These are phyloP conservation scores for Tupaia tana DNA, from an alignment of 2,113 vertebrate species.

Conservation along the genomic window DNA sequence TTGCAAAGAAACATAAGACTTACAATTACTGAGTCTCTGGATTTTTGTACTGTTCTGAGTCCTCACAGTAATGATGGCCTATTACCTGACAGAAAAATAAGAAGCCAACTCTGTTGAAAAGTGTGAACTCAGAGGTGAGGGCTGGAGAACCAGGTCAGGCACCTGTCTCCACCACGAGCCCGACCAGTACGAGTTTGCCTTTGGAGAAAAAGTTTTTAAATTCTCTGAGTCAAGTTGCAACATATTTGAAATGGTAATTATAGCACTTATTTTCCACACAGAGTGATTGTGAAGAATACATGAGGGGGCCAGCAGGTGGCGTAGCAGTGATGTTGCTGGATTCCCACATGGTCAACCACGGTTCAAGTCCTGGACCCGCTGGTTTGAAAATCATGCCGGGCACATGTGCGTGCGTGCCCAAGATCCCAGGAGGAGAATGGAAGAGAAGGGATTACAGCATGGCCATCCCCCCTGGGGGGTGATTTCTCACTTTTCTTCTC, in stretches of 20 bases:
- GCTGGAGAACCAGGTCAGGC: neutral
- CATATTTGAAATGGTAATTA: neutral
- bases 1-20: neutral
- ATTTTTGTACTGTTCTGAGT: neutral
- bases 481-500: too few relatives aligned
- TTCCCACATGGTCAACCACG: too few relatives aligned
- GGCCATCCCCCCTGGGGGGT: too few relatives aligned
- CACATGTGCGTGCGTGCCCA: too few relatives aligned
- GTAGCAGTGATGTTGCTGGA: too few relatives aligned
- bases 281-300: neutral
- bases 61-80: neutral
- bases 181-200: neutral
- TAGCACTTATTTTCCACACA: neutral
- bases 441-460: too few relatives aligned
- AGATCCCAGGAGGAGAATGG: too few relatives aligned
- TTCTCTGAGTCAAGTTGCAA: neutral
- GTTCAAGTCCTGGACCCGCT: too few relatives aligned
- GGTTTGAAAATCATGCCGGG: too few relatives aligned
- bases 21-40: neutral
- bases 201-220: neutral
- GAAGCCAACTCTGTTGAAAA: fast-evolving
- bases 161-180: fast-evolving
- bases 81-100: neutral
- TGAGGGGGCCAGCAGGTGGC: too few relatives aligned
- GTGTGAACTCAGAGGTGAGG: neutral